Evolutionary conservation across 2,888 invertebrate genomes (phyloP).

Genomic region (Chloromyia formosa): DNA sequence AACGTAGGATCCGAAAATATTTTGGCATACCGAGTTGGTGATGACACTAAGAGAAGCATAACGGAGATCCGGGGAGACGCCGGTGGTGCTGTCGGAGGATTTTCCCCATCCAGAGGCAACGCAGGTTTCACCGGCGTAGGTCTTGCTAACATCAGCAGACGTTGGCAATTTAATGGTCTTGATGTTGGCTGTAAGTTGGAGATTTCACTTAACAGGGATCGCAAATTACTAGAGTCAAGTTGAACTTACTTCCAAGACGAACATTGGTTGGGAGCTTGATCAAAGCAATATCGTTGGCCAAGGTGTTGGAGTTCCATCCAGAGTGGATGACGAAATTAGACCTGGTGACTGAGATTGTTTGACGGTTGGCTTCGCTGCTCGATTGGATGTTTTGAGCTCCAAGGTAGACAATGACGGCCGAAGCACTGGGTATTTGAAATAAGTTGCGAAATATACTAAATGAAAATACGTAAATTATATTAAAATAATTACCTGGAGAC

Average conservation of each 20-base stretch:
- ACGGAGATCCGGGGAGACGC: conserved; percentile 8
- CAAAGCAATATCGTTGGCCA: conserved; percentile 35
- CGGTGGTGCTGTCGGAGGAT: conserved; percentile 7
- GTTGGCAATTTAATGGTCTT: conserved; percentile 3
- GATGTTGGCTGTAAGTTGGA: conserved; percentile 6
- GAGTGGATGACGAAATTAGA: conserved; percentile 7
- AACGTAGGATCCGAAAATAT: conserved; percentile 18
- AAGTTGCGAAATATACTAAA: not conserved
- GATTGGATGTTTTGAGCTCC: conserved; percentile 19
- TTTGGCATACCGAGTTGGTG: not conserved
- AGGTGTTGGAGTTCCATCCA: conserved; percentile 10
- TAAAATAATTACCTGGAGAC: conserved; percentile 20
- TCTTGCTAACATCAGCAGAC: not conserved
- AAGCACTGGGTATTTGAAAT: not conserved
- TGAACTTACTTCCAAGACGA: conserved; percentile 32
- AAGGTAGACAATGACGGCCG: conserved; percentile 2
- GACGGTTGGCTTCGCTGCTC: not conserved
- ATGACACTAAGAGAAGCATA: conserved; percentile 4
- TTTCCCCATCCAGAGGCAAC: conserved; percentile 33
- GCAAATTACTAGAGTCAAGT: not conserved
- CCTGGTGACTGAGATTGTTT: conserved; percentile 4
- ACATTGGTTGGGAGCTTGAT: conserved; percentile 23
- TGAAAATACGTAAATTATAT: not conserved
- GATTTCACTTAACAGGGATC: too few species aligned
- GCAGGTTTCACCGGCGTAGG: not conserved